These are phyloP conservation scores for Melanotaenia boesemani DNA, from an alignment of 2,797 vertebrate genomes.

Conservation along the genomic window DNA sequence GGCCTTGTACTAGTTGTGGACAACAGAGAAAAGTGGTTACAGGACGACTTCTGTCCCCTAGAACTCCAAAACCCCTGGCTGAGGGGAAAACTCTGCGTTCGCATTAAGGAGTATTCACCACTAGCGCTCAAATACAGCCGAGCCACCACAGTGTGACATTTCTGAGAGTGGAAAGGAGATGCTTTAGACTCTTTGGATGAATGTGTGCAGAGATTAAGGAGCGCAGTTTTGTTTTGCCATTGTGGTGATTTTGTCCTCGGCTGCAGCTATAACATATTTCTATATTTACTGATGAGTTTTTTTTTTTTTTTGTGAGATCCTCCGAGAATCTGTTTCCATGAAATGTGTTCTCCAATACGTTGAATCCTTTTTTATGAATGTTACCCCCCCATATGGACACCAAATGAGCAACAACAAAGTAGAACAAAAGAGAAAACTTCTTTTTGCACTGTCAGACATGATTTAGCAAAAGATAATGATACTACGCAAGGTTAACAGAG, in stretches of 20 bases:
- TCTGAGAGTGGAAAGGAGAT: constrained; percentile 4
- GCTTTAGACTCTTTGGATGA: background rate
- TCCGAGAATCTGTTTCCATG: constrained; percentile 60
- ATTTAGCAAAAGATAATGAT: constrained; percentile 42
- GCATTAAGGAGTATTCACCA: constrained; percentile 90
- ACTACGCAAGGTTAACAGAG: constrained; percentile 51
- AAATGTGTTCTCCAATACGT: constrained; percentile 42
- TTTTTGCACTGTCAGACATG: constrained; percentile 58
- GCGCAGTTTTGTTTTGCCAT: constrained; percentile 19
- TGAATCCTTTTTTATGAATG: constrained; percentile 37
- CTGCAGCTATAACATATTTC: constrained; percentile 48
- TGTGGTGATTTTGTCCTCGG: constrained; percentile 28
- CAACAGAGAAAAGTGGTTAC: constrained; percentile 89
- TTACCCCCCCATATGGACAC: constrained; percentile 66
- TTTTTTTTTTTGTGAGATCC: constrained; percentile 50
- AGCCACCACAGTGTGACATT: constrained; percentile 86
- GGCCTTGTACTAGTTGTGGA: constrained; percentile 86
- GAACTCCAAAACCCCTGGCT: constrained; percentile 87
- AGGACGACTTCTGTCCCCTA: constrained; percentile 88
- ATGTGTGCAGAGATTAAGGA: constrained; percentile 15
- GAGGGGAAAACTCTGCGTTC: constrained; percentile 87
- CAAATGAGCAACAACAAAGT: constrained; percentile 65
- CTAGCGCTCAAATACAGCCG: constrained; percentile 86
- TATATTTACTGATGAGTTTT: constrained; percentile 33
- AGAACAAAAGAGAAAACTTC: constrained; percentile 59